Evolutionary conservation across 2,113 vertebrate species (phyloP).

Genomic region (Lamprologus lemairii): DNA sequence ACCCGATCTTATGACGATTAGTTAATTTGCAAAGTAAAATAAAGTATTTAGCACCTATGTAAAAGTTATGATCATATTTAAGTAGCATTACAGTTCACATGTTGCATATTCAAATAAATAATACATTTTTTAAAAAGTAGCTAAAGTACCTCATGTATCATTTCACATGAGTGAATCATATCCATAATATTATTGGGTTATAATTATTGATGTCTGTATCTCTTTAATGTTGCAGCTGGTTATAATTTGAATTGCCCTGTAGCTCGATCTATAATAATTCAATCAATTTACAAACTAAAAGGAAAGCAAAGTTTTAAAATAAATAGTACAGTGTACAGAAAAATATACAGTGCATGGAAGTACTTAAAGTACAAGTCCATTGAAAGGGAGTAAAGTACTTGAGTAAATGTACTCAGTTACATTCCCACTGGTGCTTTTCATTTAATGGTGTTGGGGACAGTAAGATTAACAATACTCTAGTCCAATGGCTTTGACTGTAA

Average conservation of each 20-base stretch:
- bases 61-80: not conserved
- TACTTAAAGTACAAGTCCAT: not conserved
- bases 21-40: not conserved
- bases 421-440: not conserved
- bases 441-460: not conserved
- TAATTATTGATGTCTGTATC: not conserved
- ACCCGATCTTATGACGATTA: accelerated
- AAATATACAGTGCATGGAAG: not conserved
- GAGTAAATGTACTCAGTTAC: not conserved
- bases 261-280: not conserved
- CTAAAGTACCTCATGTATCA: not conserved
- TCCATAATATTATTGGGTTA: not conserved
- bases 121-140: not conserved
- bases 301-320: not conserved
- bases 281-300: not conserved
- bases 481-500: not conserved
- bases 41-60: not conserved
- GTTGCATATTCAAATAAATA: not conserved
- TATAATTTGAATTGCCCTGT: not conserved
- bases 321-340: not conserved
- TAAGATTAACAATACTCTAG: accelerated
- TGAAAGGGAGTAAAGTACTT: not conserved
- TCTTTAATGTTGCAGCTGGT: not conserved
- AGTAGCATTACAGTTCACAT: not conserved
- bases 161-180: not conserved